These are phyloP conservation scores for Clitarchus hookeri DNA, from an alignment of 2,888 invertebrate species.

Conservation along the genomic window DNA sequence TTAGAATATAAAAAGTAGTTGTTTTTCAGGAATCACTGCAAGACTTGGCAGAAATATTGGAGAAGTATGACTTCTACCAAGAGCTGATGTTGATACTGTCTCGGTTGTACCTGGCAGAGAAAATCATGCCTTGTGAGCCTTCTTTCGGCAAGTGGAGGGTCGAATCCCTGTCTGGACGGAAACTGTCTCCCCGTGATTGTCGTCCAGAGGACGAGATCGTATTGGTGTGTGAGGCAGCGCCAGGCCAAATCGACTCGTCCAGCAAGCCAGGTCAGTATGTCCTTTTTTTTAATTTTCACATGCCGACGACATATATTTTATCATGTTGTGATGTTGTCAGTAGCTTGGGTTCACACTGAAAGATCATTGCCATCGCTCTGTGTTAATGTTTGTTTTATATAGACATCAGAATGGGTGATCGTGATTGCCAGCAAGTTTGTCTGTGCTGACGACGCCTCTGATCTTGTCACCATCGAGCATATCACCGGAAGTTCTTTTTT, in stretches of 20 bases:
- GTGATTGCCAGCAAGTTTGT: too few species aligned
- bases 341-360: too few species aligned
- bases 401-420: too few species aligned
- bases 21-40: neutral
- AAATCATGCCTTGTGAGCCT: conserved; percentile 24
- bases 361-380: too few species aligned
- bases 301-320: too few species aligned
- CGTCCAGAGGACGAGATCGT: conserved; percentile 26
- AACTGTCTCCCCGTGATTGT: conserved; percentile 24
- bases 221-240: conserved; percentile 30
- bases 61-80: conserved; percentile 33
- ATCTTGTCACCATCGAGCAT: too few species aligned
- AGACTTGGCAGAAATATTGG: conserved; percentile 25
- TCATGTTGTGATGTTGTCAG: too few species aligned
- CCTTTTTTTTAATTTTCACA: neutral
- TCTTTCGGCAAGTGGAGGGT: conserved; percentile 28
- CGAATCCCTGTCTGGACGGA: conserved; percentile 28
- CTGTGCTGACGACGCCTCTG: too few species aligned
- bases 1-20: neutral
- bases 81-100: conserved; percentile 32
- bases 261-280: conserved; percentile 23
- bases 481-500: too few species aligned
- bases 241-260: conserved; percentile 11
- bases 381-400: too few species aligned
- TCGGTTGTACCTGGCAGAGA: conserved; percentile 31